phyloP scores from a whole-genome alignment of 1,140 invertebrate species.

The Ladona fulva region DNA sequence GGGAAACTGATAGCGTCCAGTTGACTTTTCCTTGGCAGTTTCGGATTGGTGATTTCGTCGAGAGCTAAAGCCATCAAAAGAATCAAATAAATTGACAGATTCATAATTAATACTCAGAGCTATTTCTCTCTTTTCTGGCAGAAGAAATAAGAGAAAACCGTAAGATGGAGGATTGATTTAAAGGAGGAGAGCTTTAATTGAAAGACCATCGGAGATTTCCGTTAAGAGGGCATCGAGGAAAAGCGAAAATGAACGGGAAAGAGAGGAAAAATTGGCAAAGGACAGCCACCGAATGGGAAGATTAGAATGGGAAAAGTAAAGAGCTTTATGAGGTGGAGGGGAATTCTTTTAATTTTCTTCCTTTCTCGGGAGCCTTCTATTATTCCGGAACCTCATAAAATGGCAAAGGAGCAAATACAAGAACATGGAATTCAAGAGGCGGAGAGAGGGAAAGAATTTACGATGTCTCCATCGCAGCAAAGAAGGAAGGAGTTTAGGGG shows the following conservation, averaged over 20 bases:
- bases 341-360: conserved; percentile 9
- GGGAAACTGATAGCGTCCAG: too few species aligned
- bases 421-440: not conserved
- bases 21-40: too few species aligned
- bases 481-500: not conserved
- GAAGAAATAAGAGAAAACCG: not conserved
- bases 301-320: not conserved
- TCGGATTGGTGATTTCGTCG: too few species aligned
- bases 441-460: not conserved
- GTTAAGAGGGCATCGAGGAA: not conserved
- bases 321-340: not conserved
- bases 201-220: too few species aligned
- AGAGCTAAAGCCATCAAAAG: too few species aligned
- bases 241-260: not conserved
- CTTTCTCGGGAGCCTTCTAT: not conserved
- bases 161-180: not conserved
- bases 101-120: too few species aligned
- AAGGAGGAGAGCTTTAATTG: too few species aligned
- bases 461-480: not conserved
- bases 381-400: not conserved
- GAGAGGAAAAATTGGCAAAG: not conserved
- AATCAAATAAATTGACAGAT: too few species aligned
- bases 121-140: too few species aligned
- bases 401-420: not conserved
- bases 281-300: not conserved